Percentiles rank a stretch among this genome's conserved stretches.
Evolutionary conservation across 2,797 vertebrate species (phyloP).

Genomic region (Spheniscus humboldti): DNA sequence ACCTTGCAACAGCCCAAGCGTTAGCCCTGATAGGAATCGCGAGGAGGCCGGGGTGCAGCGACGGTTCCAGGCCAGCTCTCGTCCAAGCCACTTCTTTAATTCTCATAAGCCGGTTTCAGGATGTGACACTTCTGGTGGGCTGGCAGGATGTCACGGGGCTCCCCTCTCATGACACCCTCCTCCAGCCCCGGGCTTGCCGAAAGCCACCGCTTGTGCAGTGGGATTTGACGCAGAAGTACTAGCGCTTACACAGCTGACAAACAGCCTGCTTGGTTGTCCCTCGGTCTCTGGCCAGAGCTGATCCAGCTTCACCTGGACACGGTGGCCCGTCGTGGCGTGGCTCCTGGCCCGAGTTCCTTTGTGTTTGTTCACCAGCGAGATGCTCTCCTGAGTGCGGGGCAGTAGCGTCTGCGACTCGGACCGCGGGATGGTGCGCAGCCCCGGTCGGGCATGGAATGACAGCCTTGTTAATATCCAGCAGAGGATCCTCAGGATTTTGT

Average conservation of each 20-base stretch:
- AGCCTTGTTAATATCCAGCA: neutral
- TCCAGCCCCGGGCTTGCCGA: neutral
- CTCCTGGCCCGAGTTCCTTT: no score
- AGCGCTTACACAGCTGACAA: rapidly evolving
- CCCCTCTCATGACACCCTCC: neutral
- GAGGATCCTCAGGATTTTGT: neutral
- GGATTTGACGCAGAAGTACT: neutral
- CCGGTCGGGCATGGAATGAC: rapidly evolving
- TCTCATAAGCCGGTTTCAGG: rapidly evolving
- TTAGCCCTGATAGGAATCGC: rapidly evolving
- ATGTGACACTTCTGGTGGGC: neutral
- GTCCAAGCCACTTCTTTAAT: neutral
- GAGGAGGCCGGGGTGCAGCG: rapidly evolving
- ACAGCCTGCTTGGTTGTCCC: rapidly evolving
- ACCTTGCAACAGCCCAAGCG: no score
- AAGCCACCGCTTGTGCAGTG: rapidly evolving
- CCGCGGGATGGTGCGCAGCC: rapidly evolving
- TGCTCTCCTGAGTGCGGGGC: no score
- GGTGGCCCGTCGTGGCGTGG: neutral
- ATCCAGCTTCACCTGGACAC: rapidly evolving
- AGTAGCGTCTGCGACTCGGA: neutral
- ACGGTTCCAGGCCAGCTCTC: neutral
- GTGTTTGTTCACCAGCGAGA: neutral
- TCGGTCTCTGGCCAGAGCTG: rapidly evolving
- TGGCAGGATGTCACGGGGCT: neutral